Evolutionary conservation across 2,888 invertebrate genomes (phyloP).

Genomic region (Nephrotoma appendiculata): DNA sequence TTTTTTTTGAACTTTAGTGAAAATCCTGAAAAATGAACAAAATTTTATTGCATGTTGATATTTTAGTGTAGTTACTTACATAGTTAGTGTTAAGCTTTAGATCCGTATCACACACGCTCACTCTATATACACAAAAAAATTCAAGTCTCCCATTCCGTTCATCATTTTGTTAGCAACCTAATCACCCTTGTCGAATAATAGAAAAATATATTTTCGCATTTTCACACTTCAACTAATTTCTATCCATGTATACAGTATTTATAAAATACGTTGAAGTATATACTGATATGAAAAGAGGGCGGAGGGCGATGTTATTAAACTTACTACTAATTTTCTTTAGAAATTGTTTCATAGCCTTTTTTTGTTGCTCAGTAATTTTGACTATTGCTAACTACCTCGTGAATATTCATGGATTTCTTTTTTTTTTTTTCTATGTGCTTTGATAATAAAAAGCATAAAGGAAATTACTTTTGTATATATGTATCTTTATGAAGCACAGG

Average conservation of each 20-base stretch:
- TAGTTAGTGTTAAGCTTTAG: neutral
- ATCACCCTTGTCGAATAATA: neutral
- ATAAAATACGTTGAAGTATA: too few relatives aligned
- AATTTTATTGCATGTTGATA: neutral
- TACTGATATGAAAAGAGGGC: neutral
- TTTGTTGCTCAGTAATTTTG: neutral
- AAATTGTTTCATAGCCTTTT: neutral
- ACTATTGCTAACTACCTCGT: neutral
- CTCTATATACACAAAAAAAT: neutral
- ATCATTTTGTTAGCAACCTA: neutral
- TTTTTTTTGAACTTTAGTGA: neutral
- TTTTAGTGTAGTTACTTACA: neutral
- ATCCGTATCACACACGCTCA: neutral
- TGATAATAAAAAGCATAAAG: neutral
- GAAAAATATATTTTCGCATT: neutral
- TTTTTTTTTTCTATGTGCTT: neutral
- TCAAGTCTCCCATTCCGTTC: neutral
- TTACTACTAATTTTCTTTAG: neutral
- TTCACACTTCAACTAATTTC: neutral
- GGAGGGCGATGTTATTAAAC: neutral
- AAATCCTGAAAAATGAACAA: neutral
- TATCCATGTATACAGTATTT: neutral
- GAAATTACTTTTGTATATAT: neutral
- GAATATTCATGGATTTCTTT: neutral
- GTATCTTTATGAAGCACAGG: neutral